A percentile compares a stretch with the other conserved stretches of the same genome.
phyloP scores from a whole-genome alignment of 2,888 invertebrate genomes.

The Merodon equestris region DNA sequence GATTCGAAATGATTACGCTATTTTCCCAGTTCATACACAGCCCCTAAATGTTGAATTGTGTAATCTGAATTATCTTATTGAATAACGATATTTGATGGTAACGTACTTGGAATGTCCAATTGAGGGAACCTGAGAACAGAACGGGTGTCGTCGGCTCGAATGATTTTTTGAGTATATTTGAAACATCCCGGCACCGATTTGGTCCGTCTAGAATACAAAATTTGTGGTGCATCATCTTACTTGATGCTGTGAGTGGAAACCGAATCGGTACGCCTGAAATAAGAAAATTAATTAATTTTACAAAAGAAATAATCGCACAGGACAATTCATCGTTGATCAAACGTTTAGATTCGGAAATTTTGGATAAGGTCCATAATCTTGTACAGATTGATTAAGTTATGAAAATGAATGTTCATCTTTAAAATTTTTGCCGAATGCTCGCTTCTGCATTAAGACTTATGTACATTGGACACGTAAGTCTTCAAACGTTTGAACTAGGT shows the following conservation, averaged over 20 bases:
- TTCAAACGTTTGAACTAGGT: too few species aligned
- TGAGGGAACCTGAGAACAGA: conserved; percentile 47
- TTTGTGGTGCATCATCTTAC: conserved; percentile 77
- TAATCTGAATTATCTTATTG: not conserved
- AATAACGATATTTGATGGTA: not conserved
- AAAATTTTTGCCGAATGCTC: too few species aligned
- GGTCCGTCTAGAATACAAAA: conserved; percentile 75
- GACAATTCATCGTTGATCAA: too few species aligned
- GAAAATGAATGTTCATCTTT: too few species aligned
- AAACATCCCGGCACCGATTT: conserved; percentile 66
- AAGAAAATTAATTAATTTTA: too few species aligned
- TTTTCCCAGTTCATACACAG: conserved; percentile 77
- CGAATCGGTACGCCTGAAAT: conserved; percentile 74
- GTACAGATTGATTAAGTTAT: too few species aligned
- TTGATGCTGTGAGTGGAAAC: conserved; percentile 69
- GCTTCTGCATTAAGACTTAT: too few species aligned
- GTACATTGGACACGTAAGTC: too few species aligned
- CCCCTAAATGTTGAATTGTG: conserved; percentile 68
- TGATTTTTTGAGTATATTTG: conserved; percentile 4
- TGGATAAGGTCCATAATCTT: too few species aligned
- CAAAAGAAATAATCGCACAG: too few species aligned
- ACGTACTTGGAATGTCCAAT: conserved; percentile 54
- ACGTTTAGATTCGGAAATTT: too few species aligned
- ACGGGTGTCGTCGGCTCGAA: not conserved
- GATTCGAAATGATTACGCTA: conserved; percentile 73